Base-by-base conservation (phyloP, 2,797 vertebrate genomes). In the Loris lydekkerianus region DNA sequence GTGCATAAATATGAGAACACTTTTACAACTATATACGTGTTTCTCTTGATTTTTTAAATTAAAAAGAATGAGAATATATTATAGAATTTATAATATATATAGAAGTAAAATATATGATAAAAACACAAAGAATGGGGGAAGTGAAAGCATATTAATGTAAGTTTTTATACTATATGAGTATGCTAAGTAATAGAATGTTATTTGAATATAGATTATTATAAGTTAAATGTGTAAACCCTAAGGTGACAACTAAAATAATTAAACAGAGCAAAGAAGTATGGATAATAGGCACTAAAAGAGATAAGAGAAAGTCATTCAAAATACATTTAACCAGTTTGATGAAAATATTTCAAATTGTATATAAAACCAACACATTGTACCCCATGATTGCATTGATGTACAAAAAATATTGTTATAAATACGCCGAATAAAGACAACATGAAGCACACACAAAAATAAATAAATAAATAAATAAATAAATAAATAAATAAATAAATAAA, bases 221-320 rank as follows among this genome's bases (percentile, higher is more conserved):
- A 93, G 15, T 61, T 96, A 90, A 94, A 90, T 29, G 29, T 49
- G 2, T 89, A 94, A 95, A 21, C 20, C 29, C 14, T 88, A 80
- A 91, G 53, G 3, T 7, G 69, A 70, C 5, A 88, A 84, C 21
- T 90, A 5, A 87, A 83, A 80, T 34, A 37, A n/a, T 86, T 72
- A 78, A 94, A 23, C 49, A 40, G 53, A 53, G 61, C 29, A 89
- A 83, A 78, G 8, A 91, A 3, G 27, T 67, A 46, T 67, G 14
- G 13, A 58, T 85, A 58, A 56, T n/a, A 61, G 49, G 27, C 34
- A 89, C 90, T 61, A 61, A 88, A 89, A 25, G n/a, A 81, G 18
- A 46, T 73, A 56, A 91, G 49, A 83, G 73, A 21, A 56, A 63
- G 56, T 72, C 3, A 37, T 40, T 84, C 46, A 29, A 63, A 58